Evolutionary conservation across 2,797 vertebrate genomes (phyloP), one percentile per base, ranked within the genome.

Genomic region (Bryconaethiops microstoma): DNA sequence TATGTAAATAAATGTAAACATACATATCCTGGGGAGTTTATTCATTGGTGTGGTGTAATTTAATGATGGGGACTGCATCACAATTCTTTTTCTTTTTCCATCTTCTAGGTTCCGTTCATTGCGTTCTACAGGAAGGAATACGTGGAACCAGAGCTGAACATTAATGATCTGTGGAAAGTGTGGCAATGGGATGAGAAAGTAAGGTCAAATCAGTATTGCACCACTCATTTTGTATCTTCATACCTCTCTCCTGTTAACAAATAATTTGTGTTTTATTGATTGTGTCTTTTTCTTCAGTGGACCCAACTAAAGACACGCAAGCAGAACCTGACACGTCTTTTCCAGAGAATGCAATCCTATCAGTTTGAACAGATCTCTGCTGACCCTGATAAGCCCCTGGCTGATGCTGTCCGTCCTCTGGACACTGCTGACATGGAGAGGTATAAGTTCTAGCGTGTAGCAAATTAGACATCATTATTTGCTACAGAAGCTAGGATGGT

Each of bases 181-280:
- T 99, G 98, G 98, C 97, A 98, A 80, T 99, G 98, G 98, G 98
- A 99, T 91, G 98, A 99, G 90, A 99, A 99, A 96, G 98, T 99
- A 94, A 92, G 84, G 8, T 29, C 16, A 6, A 70, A 29, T 63
- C 3, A 25, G 0, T 12, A 13, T 42, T 14, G 2, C 9, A 40
- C 39, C 52, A n/a, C 48, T 64, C 0, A 54, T 71, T 17, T 23
- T 57, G 13, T 45, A 50, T 71, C 14, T 73, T 69, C 5, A 21
- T 52, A 16, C 19, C 7, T 8, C 7, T 8, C 16, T 6, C 14
- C 10, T 70, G 42, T 59, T 48, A 45, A 39, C n/a, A 74, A n/a
- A 59, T 25, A 45, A 21, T 59, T 25, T 8, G 21, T 8, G 9
- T 83, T 54, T 5, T 19, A 1, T 2, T 21, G 8, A n/a, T 40